Conservation (phyloP, 2,888 invertebrate genomes). For the Drosophila subsilvestris region DNA sequence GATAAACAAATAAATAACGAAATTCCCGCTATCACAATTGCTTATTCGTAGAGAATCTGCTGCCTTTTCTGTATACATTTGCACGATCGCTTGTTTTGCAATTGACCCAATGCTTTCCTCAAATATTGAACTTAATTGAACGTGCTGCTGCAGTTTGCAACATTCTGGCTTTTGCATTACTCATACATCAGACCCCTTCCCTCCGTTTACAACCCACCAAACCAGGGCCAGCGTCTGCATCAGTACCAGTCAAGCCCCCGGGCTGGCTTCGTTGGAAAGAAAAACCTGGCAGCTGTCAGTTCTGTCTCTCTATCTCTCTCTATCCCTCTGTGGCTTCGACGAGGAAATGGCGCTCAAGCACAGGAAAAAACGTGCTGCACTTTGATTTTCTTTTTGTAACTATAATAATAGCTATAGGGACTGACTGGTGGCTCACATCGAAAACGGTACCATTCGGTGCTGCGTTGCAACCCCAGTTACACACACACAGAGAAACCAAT, state of each 20-base stretch:
- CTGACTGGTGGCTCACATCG: conserved; percentile 31
- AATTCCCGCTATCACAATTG: conserved; percentile 40
- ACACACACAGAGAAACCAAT: conserved; percentile 4
- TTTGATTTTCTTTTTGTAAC: conserved; percentile 46
- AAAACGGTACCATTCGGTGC: conserved; percentile 34
- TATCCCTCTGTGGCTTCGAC: conserved; percentile 8
- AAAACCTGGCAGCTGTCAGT: conserved; percentile 1
- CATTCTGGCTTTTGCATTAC: conserved; percentile 46
- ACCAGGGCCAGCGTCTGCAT: not conserved
- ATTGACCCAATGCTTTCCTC: conserved; percentile 63
- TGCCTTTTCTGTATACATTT: conserved; percentile 19
- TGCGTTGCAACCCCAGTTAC: conserved; percentile 33
- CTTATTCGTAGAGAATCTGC: conserved; percentile 37
- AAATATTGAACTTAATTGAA: conserved; percentile 72
- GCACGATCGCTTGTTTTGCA: conserved; percentile 60
- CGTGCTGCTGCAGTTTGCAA: conserved; percentile 36
- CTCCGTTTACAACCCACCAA: not conserved
- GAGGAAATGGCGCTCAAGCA: conserved; percentile 39
- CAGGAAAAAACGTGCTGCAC: conserved; percentile 39
- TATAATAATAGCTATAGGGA: conserved; percentile 29
- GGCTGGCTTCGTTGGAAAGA: not conserved
- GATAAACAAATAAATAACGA: conserved; percentile 37
- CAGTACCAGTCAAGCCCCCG: not conserved
- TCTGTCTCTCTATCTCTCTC: not conserved
- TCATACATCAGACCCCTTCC: conserved; percentile 53